Evolutionary conservation across 2,888 invertebrate genomes (phyloP).

Genomic region (Ophion ventricosus): DNA sequence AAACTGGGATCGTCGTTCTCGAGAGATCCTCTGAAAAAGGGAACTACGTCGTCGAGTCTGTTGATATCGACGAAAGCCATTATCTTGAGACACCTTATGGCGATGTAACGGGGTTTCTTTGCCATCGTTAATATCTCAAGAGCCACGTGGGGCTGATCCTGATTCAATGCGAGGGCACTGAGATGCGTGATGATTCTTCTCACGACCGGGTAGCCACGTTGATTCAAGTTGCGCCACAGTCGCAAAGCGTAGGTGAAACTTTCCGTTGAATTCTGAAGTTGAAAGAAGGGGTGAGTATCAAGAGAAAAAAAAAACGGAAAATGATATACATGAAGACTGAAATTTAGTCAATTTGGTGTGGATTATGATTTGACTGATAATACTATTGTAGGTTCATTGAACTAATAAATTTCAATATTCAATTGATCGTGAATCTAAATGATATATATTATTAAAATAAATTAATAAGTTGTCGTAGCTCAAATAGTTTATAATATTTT

Average conservation of each 20-base stretch:
- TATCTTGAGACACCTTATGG: slow-evolving; percentile 89
- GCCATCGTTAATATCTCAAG: slow-evolving; percentile 87
- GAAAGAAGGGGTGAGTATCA: neutral
- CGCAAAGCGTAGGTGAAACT: slow-evolving; percentile 87
- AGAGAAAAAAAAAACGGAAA: neutral
- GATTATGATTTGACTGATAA: neutral
- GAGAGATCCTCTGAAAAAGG: slow-evolving; percentile 85
- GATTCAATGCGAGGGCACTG: slow-evolving; percentile 88
- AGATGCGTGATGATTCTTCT: slow-evolving; percentile 87
- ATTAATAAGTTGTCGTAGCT: too few relatives aligned
- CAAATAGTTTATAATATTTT: too few relatives aligned
- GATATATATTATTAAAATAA: too few relatives aligned
- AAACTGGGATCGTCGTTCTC: slow-evolving; percentile 85
- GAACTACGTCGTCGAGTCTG: slow-evolving; percentile 87
- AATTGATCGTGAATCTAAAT: too few relatives aligned
- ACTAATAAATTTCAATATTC: too few relatives aligned
- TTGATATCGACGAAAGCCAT: slow-evolving; percentile 86
- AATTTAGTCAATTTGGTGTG: neutral
- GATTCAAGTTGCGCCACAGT: slow-evolving; percentile 86
- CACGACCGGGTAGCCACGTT: slow-evolving; percentile 85
- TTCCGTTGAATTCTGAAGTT: slow-evolving; percentile 86
- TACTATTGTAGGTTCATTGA: too few relatives aligned
- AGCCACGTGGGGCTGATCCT: slow-evolving; percentile 88
- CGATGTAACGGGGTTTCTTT: slow-evolving; percentile 87
- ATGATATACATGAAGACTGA: neutral